These are phyloP conservation scores for Beris morrisii DNA, from an alignment of 2,888 invertebrate genomes.

Conservation along the genomic window DNA sequence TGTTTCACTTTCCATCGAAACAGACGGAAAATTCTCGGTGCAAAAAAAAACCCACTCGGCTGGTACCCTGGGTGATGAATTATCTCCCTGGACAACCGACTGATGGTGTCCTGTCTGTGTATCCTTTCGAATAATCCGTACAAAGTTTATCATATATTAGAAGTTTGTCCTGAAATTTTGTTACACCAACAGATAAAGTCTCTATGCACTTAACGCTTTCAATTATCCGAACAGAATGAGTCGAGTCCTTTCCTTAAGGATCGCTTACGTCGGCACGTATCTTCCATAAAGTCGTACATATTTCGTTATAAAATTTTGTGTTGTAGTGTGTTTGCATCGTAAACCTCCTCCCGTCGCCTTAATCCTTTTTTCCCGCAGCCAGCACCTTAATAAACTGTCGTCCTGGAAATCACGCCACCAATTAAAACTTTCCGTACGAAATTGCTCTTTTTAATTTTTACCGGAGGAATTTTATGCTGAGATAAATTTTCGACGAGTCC, in stretches of 20 bases:
- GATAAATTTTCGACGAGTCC: constrained; percentile 13
- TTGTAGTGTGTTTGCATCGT: constrained; percentile 15
- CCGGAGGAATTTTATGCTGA: constrained; percentile 4
- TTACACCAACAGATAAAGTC: neutral
- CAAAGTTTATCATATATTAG: no score
- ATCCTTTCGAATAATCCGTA: no score
- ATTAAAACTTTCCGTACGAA: constrained; percentile 21
- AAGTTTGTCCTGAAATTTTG: no score
- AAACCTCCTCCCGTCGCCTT: constrained; percentile 3
- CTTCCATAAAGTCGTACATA: constrained; percentile 5
- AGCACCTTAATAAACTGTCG: no score
- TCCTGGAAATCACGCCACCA: constrained; percentile 20
- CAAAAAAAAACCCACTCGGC: no score
- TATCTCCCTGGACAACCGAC: no score
- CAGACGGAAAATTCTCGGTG: no score
- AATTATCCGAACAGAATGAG: constrained; percentile 4
- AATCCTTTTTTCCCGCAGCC: constrained; percentile 11
- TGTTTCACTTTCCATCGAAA: no score
- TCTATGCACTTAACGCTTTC: constrained; percentile 1
- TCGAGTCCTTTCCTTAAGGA: no score
- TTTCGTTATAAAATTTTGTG: constrained; percentile 9
- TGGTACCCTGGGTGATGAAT: no score
- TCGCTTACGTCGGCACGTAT: constrained; percentile 8
- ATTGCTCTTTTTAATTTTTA: constrained; percentile 24
- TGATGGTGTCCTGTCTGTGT: no score